phyloP scores from a whole-genome alignment of 2,113 vertebrate species.

The Benitochromis conjunctus region DNA sequence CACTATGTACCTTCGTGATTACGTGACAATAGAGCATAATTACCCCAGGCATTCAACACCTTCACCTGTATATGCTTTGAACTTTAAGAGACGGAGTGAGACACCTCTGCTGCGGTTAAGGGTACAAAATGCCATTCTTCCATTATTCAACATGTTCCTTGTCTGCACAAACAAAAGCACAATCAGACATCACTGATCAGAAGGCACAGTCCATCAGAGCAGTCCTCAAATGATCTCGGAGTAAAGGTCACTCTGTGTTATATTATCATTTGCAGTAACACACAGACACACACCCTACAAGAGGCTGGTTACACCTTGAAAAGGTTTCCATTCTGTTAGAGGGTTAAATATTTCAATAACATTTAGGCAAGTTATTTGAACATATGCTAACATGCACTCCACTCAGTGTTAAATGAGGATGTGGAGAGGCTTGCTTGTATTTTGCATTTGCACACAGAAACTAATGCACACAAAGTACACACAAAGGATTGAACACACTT shows the following conservation, averaged over 20 bases:
- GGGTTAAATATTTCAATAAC: neutral
- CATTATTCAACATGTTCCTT: conserved; percentile 43
- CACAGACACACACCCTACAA: neutral
- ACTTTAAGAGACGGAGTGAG: conserved; percentile 6
- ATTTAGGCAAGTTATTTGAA: neutral
- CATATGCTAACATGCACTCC: neutral
- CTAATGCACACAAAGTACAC: neutral
- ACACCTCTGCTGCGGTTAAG: conserved; percentile 18
- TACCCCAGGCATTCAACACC: conserved; percentile 4
- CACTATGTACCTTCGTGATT: neutral
- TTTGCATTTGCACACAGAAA: neutral
- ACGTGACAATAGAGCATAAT: neutral
- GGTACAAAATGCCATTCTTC: conserved; percentile 21
- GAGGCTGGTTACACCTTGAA: neutral
- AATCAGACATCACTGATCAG: conserved; percentile 23
- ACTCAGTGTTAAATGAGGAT: neutral
- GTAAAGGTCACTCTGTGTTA: neutral
- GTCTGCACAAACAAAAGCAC: conserved; percentile 24
- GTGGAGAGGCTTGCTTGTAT: neutral
- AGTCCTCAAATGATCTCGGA: neutral
- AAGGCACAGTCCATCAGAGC: neutral
- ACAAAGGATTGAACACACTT: conserved; percentile 3
- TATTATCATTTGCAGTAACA: neutral
- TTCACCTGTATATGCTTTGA: neutral
- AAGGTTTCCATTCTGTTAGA: neutral